Base-by-base conservation (phyloP, 2,888 invertebrate genomes). In the Frankliniella intonsa region DNA sequence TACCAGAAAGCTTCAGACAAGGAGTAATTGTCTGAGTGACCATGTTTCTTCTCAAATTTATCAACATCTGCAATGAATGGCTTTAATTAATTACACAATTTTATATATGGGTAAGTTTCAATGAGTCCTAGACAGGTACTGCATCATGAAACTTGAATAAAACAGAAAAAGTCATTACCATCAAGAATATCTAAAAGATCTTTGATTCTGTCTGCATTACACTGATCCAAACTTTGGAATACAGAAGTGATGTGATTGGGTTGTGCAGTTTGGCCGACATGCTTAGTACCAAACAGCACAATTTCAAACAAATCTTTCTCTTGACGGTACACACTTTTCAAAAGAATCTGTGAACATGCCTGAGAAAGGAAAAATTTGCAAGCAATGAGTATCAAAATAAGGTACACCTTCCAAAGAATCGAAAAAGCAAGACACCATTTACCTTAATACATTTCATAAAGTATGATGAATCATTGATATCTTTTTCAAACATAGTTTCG, bases 281-380 rank as follows among this genome's bases (percentile, higher is more conserved):
- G 80, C 19, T 80, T 38, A 5, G 84, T 84, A 3, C 84, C 84
- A 82, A 83, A 84, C 0, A 84, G 50, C n/a, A 84, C 83, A 7
- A 84, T 50, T 17, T 80, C 83, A 19, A 84, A 80, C 27, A 84
- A 12, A 81, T 84, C 84, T 22, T 76, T 76, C 12, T 22, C 25
- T 22, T 12, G 12, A 25, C 25, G 22, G 9, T 25, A 22, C 12
- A 76, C 25, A 9, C 7, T 12, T 12, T 76, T n/a, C 25, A 76
- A 76, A 22, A 76, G 12, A 0, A 76, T 76, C 25, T 22, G 8
- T 25, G 22, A 25, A 25, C 69, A 76, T n/a, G 69, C 69, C 69
- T 76, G 25, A 22, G 22, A 76, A 2, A 38, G 14, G 14, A 19
- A 17, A 3, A 55, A 17, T 2, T 55, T 55, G 55, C 10, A 14